Evolutionary conservation across 1,140 invertebrate species (phyloP).

Genomic region (Solenopsis fugax): DNA sequence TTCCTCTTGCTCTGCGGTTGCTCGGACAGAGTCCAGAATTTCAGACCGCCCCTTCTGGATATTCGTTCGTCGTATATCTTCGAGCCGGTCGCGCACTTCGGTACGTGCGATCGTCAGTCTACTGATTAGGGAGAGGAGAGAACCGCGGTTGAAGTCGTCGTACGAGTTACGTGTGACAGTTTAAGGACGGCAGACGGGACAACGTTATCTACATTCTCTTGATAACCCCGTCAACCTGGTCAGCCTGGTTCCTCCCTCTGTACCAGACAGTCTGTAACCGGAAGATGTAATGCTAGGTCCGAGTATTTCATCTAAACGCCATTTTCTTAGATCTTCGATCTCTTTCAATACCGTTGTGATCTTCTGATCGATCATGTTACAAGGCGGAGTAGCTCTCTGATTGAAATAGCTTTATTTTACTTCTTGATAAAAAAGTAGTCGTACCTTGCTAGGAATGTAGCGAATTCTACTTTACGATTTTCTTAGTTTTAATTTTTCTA

Average conservation of each 20-base stretch:
- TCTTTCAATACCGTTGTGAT: slow-evolving; percentile 5
- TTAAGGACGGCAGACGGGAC: slow-evolving; percentile 22
- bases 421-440: neutral
- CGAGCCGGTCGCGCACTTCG: slow-evolving; percentile 25
- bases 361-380: slow-evolving; percentile 18
- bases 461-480: neutral
- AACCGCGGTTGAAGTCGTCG: slow-evolving; percentile 15
- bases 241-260: neutral
- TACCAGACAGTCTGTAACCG: slow-evolving; percentile 5
- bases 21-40: slow-evolving; percentile 77
- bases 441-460: neutral
- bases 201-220: slow-evolving; percentile 38
- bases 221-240: slow-evolving; percentile 21
- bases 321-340: neutral
- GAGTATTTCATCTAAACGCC: neutral
- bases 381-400: no score
- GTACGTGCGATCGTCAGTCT: slow-evolving; percentile 17
- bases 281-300: slow-evolving; percentile 18
- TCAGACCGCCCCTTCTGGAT: slow-evolving; percentile 82
- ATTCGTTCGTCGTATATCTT: slow-evolving; percentile 81
- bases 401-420: neutral
- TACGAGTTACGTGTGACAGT: slow-evolving; percentile 50
- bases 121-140: slow-evolving; percentile 56
- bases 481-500: neutral
- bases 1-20: slow-evolving; percentile 36